Conservation (phyloP, 2,797 vertebrate species). For the Cetoscarus ocellatus region DNA sequence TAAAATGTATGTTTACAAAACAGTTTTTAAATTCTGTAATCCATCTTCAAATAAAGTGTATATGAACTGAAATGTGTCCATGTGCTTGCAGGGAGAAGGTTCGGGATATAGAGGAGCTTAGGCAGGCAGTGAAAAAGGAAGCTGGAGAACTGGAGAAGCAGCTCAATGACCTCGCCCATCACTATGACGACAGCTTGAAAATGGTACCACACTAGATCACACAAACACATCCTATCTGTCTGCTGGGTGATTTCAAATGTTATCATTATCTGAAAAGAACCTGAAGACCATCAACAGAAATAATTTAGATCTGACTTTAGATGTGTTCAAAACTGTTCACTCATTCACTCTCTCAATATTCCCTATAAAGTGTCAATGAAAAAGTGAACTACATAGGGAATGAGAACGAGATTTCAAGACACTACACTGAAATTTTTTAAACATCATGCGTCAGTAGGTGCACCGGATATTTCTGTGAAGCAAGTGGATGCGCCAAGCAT, state of each 20-base stretch:
- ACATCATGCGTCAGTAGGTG: no score
- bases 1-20: neutral
- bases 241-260: no score
- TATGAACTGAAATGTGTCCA: neutral
- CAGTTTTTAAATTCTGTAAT: no score
- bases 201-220: constrained; percentile 58
- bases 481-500: no score
- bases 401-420: no score
- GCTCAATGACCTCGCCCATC: constrained; percentile 71
- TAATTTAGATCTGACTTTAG: neutral
- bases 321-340: no score
- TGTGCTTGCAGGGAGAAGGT: constrained; percentile 69
- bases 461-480: no score
- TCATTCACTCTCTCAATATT: no score
- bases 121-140: constrained; percentile 77
- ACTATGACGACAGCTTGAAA: constrained; percentile 77
- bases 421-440: no score
- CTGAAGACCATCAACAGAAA: neutral
- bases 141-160: constrained; percentile 77
- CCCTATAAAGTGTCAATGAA: no score
- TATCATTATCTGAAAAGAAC: neutral
- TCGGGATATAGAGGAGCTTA: constrained; percentile 69
- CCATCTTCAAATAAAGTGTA: neutral
- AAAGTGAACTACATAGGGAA: no score
- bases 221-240: neutral